Evolutionary conservation across 35 echinoderm and acorn worm genomes (phyloP).

Genomic region (Ophioderma brevispina): DNA sequence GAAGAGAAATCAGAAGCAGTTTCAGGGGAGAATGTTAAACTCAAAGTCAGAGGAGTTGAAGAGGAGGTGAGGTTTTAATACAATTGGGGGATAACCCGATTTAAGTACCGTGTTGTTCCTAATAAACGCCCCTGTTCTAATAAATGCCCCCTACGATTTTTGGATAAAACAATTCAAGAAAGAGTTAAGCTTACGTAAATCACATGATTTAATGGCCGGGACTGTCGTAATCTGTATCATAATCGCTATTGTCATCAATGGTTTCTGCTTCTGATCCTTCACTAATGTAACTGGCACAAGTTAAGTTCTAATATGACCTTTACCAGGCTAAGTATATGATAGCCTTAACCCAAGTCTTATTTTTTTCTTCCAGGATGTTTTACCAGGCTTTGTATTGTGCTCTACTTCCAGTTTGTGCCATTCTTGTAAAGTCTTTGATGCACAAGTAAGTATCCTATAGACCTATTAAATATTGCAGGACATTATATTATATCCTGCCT

Average conservation of each 20-base stretch:
- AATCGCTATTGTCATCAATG: too few relatives aligned
- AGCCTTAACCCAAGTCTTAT: neutral
- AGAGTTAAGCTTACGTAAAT: too few relatives aligned
- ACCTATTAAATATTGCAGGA: neutral
- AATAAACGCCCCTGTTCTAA: too few relatives aligned
- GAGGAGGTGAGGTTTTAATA: slow-evolving; percentile 75
- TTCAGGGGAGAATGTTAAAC: slow-evolving; percentile 93
- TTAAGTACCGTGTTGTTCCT: too few relatives aligned
- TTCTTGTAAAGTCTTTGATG: slow-evolving; percentile 88
- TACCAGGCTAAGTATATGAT: too few relatives aligned
- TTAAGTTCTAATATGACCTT: too few relatives aligned
- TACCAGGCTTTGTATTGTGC: slow-evolving; percentile 93
- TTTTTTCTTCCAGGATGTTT: slow-evolving; percentile 77
- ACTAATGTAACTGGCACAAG: too few relatives aligned
- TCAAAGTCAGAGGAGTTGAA: slow-evolving; percentile 92
- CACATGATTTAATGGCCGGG: neutral
- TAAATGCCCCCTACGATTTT: too few relatives aligned
- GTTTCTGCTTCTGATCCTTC: too few relatives aligned
- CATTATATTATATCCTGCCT: too few relatives aligned
- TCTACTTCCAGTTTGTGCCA: slow-evolving; percentile 75
- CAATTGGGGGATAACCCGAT: neutral
- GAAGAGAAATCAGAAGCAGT: slow-evolving; percentile 69
- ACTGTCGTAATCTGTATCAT: neutral
- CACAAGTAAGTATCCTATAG: slow-evolving; percentile 63
- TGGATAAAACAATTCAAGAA: too few relatives aligned